Evolutionary conservation across 1,140 invertebrate species (phyloP), one percentile per base, ranked within the genome.

Genomic region (Saccostrea glomerata): DNA sequence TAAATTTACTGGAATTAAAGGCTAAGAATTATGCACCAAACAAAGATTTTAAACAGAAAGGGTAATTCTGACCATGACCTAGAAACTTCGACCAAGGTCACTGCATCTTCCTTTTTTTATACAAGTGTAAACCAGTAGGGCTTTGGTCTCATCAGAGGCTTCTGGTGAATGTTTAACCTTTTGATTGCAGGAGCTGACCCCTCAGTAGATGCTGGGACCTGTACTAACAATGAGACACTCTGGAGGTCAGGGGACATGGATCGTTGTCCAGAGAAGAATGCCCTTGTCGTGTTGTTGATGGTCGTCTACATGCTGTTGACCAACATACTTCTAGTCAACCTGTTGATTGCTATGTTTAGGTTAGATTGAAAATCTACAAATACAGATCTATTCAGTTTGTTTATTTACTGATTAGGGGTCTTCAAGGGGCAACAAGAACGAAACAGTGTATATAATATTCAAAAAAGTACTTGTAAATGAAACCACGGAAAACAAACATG

Each of bases 271-370:
- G 89, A 92, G 55, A 47, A 89, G 13, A 94, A 93, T 89, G 92
- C 90, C 2, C 85, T 94, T 54, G 92, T 92, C 54, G 91, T 92
- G 25, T 55, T 93, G 15, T 87, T 94, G 47, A 84, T 92, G 40
- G 93, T 92, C 40, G 60, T 93, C 0, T 95, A 94, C 90, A 91
- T 94, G 90, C 83, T 94, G 11, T 90, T 94, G 17, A 94, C 93
- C 15, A 94, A 94, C 83, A 92, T 95, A 66, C 90, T 95, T n/a
- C 91, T 95, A 82, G 91, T 95, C 58, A 95, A 95, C 87, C 91
- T 95, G 1, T 91, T 95, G 13, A 94, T 95, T 92, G 94, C 94
- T 70, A 95, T 95, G 94, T 95, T 95, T 89, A 94, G 93, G 94
- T 95, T 90, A 84, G 58, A 84, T 15, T 25, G 13, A 23, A 60